These are phyloP conservation scores for Lucilia cuprina DNA, from an alignment of 1,140 invertebrate genomes.

Conservation along the genomic window DNA sequence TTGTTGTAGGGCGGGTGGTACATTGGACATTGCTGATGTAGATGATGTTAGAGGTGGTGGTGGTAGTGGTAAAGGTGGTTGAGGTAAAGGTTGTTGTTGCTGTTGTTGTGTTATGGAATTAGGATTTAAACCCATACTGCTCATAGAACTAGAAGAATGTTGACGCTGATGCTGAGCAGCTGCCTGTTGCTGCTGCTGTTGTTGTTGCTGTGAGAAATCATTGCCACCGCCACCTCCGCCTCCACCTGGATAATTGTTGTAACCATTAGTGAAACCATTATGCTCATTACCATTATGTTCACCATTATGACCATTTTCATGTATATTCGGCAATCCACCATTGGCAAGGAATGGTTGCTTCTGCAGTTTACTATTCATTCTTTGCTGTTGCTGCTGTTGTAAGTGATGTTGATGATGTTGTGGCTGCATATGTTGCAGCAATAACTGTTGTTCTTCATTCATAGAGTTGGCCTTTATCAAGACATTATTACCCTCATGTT, in stretches of 20 bases:
- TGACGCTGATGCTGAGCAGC: constrained; percentile 45
- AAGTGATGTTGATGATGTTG: constrained; percentile 50
- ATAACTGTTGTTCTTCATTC: constrained; percentile 51
- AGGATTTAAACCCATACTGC: constrained; percentile 36
- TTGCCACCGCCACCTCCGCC: constrained; percentile 5
- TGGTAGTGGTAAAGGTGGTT: constrained; percentile 30
- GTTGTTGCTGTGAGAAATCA: constrained; percentile 27
- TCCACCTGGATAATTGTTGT: constrained; percentile 23
- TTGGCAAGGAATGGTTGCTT: constrained; percentile 57
- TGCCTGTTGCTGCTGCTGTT: constrained; percentile 27
- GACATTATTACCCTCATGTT: constrained; percentile 24
- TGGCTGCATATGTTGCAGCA: constrained; percentile 42
- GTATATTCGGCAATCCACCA: constrained; percentile 56
- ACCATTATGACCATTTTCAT: constrained; percentile 52
- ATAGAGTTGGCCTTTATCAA: constrained; percentile 39
- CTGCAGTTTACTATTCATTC: constrained; percentile 54
- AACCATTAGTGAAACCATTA: constrained; percentile 29
- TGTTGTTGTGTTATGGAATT: constrained; percentile 22
- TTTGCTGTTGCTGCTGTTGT: constrained; percentile 57
- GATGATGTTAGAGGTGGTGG: constrained; percentile 42
- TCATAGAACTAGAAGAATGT: constrained; percentile 41
- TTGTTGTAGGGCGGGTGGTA: constrained; percentile 37
- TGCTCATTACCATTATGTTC: constrained; percentile 38
- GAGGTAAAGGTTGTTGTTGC: background rate
- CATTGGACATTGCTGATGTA: constrained; percentile 38